Evolutionary conservation across 1,140 invertebrate species (phyloP).

Genomic region (Ectropis grisescens): DNA sequence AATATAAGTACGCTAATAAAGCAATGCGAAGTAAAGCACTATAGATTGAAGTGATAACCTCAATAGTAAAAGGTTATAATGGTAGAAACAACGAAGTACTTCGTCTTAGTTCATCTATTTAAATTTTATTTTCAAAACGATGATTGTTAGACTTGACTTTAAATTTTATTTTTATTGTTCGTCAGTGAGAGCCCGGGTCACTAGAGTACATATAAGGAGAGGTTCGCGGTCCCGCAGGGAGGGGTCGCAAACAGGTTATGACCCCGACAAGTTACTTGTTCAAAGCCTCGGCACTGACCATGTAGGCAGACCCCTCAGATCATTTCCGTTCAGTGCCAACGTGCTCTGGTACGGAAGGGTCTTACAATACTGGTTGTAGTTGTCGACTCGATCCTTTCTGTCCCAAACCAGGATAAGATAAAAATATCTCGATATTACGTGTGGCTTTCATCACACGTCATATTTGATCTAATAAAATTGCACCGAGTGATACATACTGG

Average conservation of each 20-base stretch:
- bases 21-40: too few species aligned
- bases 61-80: too few species aligned
- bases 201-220: conserved; percentile 43
- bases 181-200: conserved; percentile 39
- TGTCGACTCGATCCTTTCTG: conserved; percentile 50
- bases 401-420: conserved; percentile 60
- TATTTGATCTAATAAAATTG: too few species aligned
- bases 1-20: too few species aligned
- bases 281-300: conserved; percentile 48
- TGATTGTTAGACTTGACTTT: too few species aligned
- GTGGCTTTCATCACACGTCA: conserved; percentile 23
- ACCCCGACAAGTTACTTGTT: conserved; percentile 65
- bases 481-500: too few species aligned
- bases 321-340: too few species aligned
- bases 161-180: conserved; percentile 28
- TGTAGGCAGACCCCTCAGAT: conserved; percentile 21
- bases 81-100: too few species aligned
- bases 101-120: too few species aligned
- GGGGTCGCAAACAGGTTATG: conserved; percentile 67
- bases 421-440: conserved; percentile 52
- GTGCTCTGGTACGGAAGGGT: conserved; percentile 10
- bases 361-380: conserved; percentile 26
- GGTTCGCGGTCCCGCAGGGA: conserved; percentile 46
- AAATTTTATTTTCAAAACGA: too few species aligned
- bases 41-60: too few species aligned